These are phyloP conservation scores for Prunella fulvescens DNA, from an alignment of 2,113 vertebrate species.

Conservation along the genomic window DNA sequence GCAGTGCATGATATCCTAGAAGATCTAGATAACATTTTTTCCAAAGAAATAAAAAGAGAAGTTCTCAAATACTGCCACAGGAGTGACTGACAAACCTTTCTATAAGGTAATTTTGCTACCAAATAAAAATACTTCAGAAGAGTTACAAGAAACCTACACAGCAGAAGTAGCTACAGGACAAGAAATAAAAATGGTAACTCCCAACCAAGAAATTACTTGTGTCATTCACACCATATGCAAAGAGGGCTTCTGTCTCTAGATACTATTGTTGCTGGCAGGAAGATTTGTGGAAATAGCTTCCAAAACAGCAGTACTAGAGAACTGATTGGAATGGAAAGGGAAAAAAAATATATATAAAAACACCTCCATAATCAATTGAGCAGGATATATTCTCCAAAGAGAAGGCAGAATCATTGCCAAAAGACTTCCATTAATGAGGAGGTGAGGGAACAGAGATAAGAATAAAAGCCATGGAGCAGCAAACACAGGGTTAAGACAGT, in stretches of 20 bases:
- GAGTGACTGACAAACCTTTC: neutral
- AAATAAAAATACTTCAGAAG: neutral
- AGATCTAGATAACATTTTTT: neutral
- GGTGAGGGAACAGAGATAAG: neutral
- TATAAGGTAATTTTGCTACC: neutral
- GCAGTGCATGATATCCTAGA: neutral
- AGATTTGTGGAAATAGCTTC: neutral
- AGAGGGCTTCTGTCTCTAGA: neutral
- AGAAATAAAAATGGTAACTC: neutral
- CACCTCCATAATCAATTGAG: neutral
- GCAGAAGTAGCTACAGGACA: neutral
- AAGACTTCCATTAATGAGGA: neutral
- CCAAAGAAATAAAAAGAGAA: neutral
- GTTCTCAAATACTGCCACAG: neutral
- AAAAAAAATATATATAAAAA: neutral
- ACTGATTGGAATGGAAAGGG: neutral
- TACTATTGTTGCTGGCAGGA: neutral
- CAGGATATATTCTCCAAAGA: neutral
- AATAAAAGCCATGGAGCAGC: neutral
- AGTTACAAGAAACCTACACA: neutral
- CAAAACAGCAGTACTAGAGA: neutral
- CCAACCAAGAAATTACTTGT: neutral
- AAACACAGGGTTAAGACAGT: neutral
- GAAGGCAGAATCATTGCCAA: fast-evolving
- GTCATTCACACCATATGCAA: neutral